phyloP scores from a whole-genome alignment of 2,888 invertebrate genomes.

The Diarsia brunnea region DNA sequence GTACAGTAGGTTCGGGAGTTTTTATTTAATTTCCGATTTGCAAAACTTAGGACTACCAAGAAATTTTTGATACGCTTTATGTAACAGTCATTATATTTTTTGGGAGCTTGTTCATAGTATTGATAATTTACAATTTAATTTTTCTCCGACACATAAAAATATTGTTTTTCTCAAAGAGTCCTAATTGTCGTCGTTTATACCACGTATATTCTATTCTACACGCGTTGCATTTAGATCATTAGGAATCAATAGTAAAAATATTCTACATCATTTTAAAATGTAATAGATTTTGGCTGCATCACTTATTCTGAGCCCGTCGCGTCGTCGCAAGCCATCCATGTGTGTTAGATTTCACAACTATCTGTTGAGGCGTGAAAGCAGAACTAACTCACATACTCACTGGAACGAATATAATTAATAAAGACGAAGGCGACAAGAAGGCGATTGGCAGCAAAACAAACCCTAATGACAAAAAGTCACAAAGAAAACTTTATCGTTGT shows the following conservation, averaged over 20 bases:
- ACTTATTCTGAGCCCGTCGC: neutral
- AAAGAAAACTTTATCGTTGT: neutral
- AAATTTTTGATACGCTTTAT: slow-evolving; percentile 60
- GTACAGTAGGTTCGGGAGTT: slow-evolving; percentile 39
- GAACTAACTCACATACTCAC: slow-evolving; percentile 26
- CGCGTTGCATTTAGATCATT: neutral
- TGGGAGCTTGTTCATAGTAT: neutral
- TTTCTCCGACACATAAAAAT: no score
- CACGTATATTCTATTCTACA: neutral
- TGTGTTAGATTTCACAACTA: slow-evolving; percentile 31
- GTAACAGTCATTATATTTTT: slow-evolving; percentile 32
- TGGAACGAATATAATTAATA: slow-evolving; percentile 20
- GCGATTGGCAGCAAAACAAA: neutral
- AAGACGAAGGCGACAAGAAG: neutral
- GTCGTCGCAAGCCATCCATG: slow-evolving; percentile 22
- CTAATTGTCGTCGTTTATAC: neutral
- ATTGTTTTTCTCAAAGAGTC: neutral
- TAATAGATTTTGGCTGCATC: neutral
- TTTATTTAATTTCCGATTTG: slow-evolving; percentile 63
- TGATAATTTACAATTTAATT: no score
- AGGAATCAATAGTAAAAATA: neutral
- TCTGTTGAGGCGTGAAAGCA: slow-evolving; percentile 25
- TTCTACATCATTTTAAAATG: neutral
- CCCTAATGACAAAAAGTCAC: neutral
- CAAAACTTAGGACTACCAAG: slow-evolving; percentile 44